Evolutionary conservation across 30 jellyfish, hydroid and myxozoan species (phyloP).

Genomic region (Pseudorhiza aurosa): DNA sequence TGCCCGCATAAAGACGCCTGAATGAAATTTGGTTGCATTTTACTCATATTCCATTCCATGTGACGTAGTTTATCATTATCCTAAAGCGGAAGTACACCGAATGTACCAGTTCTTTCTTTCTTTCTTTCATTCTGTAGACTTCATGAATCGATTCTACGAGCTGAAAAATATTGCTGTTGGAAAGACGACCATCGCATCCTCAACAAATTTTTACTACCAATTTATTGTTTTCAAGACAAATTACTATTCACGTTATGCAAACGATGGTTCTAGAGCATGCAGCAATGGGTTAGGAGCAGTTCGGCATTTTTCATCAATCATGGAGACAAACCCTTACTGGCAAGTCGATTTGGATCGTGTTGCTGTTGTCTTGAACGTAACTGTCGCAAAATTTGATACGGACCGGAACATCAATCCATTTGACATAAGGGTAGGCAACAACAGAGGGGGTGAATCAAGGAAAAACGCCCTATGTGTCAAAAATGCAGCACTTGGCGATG

Average conservation of each 20-base stretch:
- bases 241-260: background rate
- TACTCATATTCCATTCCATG: too few species aligned
- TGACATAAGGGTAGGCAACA: background rate
- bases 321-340: background rate
- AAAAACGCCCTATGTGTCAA: background rate
- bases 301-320: background rate
- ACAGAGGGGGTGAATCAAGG: background rate
- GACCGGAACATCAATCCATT: background rate
- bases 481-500: background rate
- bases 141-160: background rate
- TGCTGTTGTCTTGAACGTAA: background rate
- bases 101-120: too few species aligned
- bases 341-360: background rate
- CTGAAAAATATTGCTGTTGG: conserved; percentile 1
- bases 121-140: too few species aligned
- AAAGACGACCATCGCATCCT: background rate
- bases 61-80: too few species aligned
- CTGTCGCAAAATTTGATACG: background rate
- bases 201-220: background rate
- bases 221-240: background rate
- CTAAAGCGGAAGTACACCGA: too few species aligned
- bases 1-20: too few species aligned
- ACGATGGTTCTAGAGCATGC: background rate
- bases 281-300: background rate
- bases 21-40: too few species aligned